These are phyloP conservation scores for Anthopleura xanthogrammica DNA, from an alignment of 92 coral and sea anemone species.

Conservation along the genomic window DNA sequence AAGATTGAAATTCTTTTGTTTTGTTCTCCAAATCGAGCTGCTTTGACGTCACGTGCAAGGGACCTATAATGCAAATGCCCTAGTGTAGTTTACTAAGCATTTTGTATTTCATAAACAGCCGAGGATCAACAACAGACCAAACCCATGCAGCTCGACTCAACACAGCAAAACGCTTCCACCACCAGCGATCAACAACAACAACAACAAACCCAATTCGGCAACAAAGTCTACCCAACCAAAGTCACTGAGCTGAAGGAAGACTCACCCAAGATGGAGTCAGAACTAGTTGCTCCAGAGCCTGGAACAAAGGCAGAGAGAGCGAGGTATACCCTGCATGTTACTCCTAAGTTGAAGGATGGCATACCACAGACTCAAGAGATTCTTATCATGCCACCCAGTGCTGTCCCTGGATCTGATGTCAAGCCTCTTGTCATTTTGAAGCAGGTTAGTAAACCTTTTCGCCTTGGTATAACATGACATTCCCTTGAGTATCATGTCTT, in stretches of 20 bases:
- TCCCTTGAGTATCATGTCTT: too few species aligned
- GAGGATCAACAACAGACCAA: slow-evolving; percentile 17
- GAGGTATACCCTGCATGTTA: slow-evolving; percentile 76
- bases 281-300: slow-evolving; percentile 77
- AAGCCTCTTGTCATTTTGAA: slow-evolving; percentile 69
- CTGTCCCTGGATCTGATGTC: slow-evolving; percentile 26
- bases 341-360: slow-evolving; percentile 70
- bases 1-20: too few species aligned
- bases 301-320: slow-evolving; percentile 73
- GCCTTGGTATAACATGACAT: too few species aligned
- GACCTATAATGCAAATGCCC: neutral
- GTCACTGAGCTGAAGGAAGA: slow-evolving; percentile 62
- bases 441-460: slow-evolving; percentile 23
- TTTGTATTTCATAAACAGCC: neutral
- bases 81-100: neutral
- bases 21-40: too few species aligned
- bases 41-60: too few species aligned
- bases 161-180: neutral
- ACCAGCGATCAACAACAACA: slow-evolving; percentile 6
- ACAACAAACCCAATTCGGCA: slow-evolving; percentile 15
- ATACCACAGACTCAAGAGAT: slow-evolving; percentile 82
- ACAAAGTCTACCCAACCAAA: slow-evolving; percentile 55
- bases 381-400: slow-evolving; percentile 71
- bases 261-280: slow-evolving; percentile 47
- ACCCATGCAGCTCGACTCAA: neutral